Conservation (phyloP, 2,113 vertebrate species). For the Bufo bufo region DNA sequence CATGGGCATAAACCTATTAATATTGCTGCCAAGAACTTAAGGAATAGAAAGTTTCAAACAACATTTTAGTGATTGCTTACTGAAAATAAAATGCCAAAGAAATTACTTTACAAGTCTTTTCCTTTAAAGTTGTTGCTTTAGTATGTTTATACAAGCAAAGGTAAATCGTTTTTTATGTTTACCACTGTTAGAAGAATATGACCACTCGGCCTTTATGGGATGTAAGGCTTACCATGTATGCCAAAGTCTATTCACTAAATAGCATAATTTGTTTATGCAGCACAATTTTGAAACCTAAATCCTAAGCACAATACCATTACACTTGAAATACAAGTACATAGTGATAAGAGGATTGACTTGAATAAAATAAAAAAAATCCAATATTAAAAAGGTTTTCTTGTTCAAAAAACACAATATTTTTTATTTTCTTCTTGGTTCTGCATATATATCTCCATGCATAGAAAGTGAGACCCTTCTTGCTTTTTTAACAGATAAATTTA, state of each 20-base stretch:
- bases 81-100: neutral
- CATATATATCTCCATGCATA: slow-evolving; percentile 15
- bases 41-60: neutral
- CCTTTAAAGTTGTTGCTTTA: neutral
- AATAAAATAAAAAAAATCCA: slow-evolving; percentile 19
- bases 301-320: neutral
- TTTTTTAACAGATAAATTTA: neutral
- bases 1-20: neutral
- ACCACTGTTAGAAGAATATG: neutral
- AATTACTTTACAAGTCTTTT: neutral
- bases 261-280: slow-evolving; percentile 18
- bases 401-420: neutral
- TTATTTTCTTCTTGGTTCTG: neutral
- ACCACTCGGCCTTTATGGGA: neutral
- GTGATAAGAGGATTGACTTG: slow-evolving; percentile 5
- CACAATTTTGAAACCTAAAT: slow-evolving; percentile 12
- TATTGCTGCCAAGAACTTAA: neutral
- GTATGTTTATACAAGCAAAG: neutral
- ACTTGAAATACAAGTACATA: slow-evolving; percentile 20
- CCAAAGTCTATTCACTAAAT: neutral
- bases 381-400: neutral
- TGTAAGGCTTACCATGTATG: neutral
- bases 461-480: slow-evolving; percentile 6
- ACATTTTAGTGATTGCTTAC: neutral
- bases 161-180: neutral